Conservation (phyloP, 1,140 invertebrate species). For the Sitophilus oryzae region DNA sequence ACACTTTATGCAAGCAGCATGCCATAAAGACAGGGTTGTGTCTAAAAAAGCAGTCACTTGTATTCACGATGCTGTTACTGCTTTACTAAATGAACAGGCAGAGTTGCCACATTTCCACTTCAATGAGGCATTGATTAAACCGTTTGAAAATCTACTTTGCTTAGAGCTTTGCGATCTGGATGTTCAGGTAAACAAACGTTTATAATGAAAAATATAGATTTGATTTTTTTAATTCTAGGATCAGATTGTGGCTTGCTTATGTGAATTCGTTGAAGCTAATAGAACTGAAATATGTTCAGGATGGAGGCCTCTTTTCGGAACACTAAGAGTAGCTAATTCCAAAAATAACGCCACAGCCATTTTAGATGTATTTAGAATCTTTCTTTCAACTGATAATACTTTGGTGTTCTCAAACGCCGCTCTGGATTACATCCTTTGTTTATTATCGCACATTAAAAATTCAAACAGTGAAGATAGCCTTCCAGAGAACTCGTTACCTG, state of each 20-base stretch:
- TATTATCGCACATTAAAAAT: conserved; percentile 64
- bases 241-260: conserved; percentile 90
- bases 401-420: conserved; percentile 90
- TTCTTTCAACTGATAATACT: conserved; percentile 85
- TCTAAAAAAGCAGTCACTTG: conserved; percentile 90
- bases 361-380: conserved; percentile 88
- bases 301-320: conserved; percentile 88
- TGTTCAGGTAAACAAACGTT: conserved; percentile 55
- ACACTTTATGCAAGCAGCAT: conserved; percentile 90
- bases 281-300: conserved; percentile 86
- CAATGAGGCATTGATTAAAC: conserved; percentile 90
- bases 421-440: conserved; percentile 85
- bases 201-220: neutral
- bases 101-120: conserved; percentile 92
- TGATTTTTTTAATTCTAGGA: conserved; percentile 48
- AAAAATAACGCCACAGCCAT: conserved; percentile 65
- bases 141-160: conserved; percentile 90
- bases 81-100: conserved; percentile 78
- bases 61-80: conserved; percentile 86
- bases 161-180: conserved; percentile 87
- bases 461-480: conserved; percentile 42
- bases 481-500: conserved; percentile 12
- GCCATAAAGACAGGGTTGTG: conserved; percentile 80
- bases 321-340: conserved; percentile 71
- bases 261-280: conserved; percentile 91